Evolutionary conservation across 2,797 vertebrate species (phyloP).

Genomic region (Botia kubotai): DNA sequence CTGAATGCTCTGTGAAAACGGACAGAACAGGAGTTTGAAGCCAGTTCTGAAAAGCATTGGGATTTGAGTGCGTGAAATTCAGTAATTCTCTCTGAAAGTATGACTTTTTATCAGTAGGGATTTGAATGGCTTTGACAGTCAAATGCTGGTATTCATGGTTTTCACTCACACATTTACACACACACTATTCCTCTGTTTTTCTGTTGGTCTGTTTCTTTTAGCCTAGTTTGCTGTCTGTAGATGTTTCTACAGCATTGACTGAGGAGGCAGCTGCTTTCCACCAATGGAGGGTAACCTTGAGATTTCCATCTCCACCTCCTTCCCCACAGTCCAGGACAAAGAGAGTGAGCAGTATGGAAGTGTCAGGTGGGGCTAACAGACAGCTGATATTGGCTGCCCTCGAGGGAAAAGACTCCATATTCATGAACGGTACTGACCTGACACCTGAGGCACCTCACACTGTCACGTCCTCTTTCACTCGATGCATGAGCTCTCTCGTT

Average conservation of each 20-base stretch:
- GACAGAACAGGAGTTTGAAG: conserved; percentile 66
- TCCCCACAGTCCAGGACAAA: background rate
- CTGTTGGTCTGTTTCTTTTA: background rate
- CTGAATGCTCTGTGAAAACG: conserved; percentile 64
- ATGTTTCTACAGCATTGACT: conserved; percentile 17
- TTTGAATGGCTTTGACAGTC: conserved; percentile 20
- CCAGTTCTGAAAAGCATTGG: conserved; percentile 33
- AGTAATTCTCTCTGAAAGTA: conserved; percentile 63
- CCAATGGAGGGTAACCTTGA: conserved; percentile 33
- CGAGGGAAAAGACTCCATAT: conserved; percentile 48
- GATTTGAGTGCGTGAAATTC: conserved; percentile 59
- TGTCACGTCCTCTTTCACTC: conserved; percentile 14
- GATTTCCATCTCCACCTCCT: conserved; percentile 32
- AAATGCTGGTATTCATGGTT: background rate
- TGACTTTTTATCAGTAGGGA: conserved; percentile 1
- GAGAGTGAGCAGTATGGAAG: background rate
- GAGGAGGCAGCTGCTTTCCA: conserved; percentile 3
- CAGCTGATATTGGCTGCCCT: conserved; percentile 28
- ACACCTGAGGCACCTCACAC: conserved; percentile 19
- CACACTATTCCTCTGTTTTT: conserved; percentile 24
- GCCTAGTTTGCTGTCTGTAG: conserved; percentile 36
- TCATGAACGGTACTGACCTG: conserved; percentile 42
- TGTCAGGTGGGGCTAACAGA: conserved; percentile 30
- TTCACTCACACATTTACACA: background rate
- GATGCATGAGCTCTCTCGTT: conserved; percentile 2